Conservation (phyloP, 1,140 invertebrate species). For the Trachelipus rathkii region DNA sequence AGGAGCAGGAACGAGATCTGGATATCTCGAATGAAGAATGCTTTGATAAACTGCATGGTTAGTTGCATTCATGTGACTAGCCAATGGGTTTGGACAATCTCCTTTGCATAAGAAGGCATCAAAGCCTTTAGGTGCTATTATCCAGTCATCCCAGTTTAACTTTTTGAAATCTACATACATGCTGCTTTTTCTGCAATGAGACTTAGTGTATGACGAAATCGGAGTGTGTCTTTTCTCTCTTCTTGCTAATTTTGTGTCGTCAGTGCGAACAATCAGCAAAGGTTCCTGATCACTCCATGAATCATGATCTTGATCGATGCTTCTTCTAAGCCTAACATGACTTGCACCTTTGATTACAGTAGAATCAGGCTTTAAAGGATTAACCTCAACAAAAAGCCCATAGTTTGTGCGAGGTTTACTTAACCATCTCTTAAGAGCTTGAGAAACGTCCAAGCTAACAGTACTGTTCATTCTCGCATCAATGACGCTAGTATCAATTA, state of each 20-base stretch:
- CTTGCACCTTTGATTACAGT: conserved; percentile 44
- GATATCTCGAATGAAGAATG: conserved; percentile 85
- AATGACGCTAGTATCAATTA: conserved; percentile 73
- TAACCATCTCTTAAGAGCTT: conserved; percentile 80
- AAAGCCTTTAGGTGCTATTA: conserved; percentile 91
- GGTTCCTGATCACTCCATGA: conserved; percentile 52
- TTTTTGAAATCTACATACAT: conserved; percentile 92
- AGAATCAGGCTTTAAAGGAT: conserved; percentile 37
- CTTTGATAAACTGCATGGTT: conserved; percentile 98
- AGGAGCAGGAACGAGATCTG: conserved; percentile 77
- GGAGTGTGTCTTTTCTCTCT: conserved; percentile 36
- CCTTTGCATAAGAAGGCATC: conserved; percentile 92
- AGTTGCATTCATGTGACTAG: conserved; percentile 89
- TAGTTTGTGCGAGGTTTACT: conserved; percentile 67
- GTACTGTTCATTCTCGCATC: conserved; percentile 54
- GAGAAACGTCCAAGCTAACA: conserved; percentile 74
- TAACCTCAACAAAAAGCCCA: conserved; percentile 74
- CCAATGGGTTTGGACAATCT: conserved; percentile 82
- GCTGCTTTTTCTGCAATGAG: conserved; percentile 70
- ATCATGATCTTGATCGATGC: conserved; percentile 53
- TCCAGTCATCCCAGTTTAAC: conserved; percentile 98
- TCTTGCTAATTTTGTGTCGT: conserved; percentile 61
- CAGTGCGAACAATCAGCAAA: conserved; percentile 76
- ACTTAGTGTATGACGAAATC: neutral
- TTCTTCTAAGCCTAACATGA: conserved; percentile 66